A percentile compares a stretch with the other conserved stretches of the same genome.
phyloP scores from a whole-genome alignment of 2,888 invertebrate genomes.

The Aspidiotus rigidus region DNA sequence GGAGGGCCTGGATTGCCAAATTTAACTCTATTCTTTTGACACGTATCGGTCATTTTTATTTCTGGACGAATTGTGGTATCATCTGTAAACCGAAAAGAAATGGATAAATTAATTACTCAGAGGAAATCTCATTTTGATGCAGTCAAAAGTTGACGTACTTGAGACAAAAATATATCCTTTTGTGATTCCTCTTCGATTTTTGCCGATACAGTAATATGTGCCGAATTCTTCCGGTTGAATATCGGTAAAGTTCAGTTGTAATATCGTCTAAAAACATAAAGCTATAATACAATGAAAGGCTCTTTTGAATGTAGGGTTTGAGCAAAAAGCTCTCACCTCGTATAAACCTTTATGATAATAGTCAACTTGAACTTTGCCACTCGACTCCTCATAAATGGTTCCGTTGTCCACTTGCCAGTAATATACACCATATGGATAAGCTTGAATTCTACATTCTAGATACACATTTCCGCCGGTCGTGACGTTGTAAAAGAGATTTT shows the following conservation, averaged over 20 bases:
- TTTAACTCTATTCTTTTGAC: conserved; percentile 26
- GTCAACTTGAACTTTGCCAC: conserved; percentile 5
- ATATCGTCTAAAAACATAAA: conserved; percentile 52
- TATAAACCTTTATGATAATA: conserved; percentile 20
- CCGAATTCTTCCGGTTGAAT: conserved; percentile 60
- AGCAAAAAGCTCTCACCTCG: conserved; percentile 12
- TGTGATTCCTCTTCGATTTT: conserved; percentile 71
- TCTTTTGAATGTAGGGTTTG: too few species aligned
- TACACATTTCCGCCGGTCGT: conserved; percentile 59
- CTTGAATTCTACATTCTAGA: conserved; percentile 77
- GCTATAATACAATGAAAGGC: background rate
- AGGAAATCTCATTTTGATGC: too few species aligned
- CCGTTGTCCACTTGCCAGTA: conserved; percentile 78
- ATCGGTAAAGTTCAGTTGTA: conserved; percentile 66
- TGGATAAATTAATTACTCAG: background rate
- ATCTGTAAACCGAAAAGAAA: conserved; percentile 7
- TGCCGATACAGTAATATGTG: conserved; percentile 72
- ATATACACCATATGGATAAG: conserved; percentile 72
- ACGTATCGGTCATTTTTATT: conserved; percentile 16
- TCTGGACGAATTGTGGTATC: conserved; percentile 5
- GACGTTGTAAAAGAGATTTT: conserved; percentile 63
- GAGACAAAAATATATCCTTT: conserved; percentile 61
- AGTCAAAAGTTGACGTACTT: conserved; percentile 45
- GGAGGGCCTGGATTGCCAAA: conserved; percentile 47
- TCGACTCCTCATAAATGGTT: conserved; percentile 41